Conservation (phyloP, 1,140 invertebrate species). For the Nilaparvata lugens region DNA sequence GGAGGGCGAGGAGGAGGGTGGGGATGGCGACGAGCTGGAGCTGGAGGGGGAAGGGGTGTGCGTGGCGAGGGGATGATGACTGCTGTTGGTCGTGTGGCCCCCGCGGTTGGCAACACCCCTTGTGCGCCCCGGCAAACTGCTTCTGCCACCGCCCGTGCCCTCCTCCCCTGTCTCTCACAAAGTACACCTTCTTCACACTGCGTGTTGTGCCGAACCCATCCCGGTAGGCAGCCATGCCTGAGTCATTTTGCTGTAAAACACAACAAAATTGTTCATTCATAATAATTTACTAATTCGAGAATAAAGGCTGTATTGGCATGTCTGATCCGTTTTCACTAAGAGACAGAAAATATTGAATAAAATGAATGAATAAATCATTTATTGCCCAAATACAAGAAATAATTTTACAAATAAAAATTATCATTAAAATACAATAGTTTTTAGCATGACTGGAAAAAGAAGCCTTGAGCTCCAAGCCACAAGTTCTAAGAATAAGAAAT, state of each 20-base stretch:
- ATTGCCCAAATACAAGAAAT: too few species aligned
- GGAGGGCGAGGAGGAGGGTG: constrained; percentile 48
- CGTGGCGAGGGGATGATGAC: constrained; percentile 36
- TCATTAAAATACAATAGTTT: too few species aligned
- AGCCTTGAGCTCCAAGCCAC: too few species aligned
- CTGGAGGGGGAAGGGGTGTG: constrained; percentile 40
- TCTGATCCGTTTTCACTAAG: too few species aligned
- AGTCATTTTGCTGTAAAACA: constrained; percentile 24
- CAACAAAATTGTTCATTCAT: too few species aligned
- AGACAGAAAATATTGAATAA: too few species aligned
- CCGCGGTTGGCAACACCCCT: constrained; percentile 19
- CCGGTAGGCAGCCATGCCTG: constrained; percentile 66
- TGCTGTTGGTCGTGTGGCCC: constrained; percentile 31
- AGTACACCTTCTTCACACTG: constrained; percentile 88
- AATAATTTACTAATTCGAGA: too few species aligned
- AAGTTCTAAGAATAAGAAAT: too few species aligned
- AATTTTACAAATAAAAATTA: too few species aligned
- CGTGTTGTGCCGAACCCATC: constrained; percentile 82
- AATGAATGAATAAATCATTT: too few species aligned
- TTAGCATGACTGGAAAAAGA: too few species aligned
- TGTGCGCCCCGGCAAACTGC: constrained; percentile 30
- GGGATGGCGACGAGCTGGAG: constrained; percentile 41
- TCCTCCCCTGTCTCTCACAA: constrained; percentile 89
- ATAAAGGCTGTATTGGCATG: too few species aligned
- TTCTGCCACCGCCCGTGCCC: constrained; percentile 43